Base-by-base conservation (phyloP, 2,888 invertebrate species). In the Phymatocera aterrima region DNA sequence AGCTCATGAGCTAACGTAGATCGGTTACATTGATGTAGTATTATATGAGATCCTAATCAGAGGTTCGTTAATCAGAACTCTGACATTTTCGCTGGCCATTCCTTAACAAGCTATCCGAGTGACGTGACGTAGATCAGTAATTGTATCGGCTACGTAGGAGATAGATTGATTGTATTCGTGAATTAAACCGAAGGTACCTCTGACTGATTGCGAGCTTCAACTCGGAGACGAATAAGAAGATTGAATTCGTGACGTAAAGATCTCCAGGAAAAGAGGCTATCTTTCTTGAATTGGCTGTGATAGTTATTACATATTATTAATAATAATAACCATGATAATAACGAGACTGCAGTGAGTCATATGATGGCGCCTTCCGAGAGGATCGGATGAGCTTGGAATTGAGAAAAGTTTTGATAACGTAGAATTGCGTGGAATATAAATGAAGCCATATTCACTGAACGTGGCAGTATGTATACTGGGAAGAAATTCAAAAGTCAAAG, bases 21-120 rank as follows among this genome's bases (percentile, higher is more conserved):
- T 72, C 12, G 54, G 72, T 37, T 51, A 51, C 24, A 54, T 54
- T 34, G 54, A n/a, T n/a, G 31, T 12, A 28, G 18, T 54, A 34
- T 72, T 31, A 72, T 51, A 72, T 72, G 31, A 54, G 72, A 72
- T 72, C 72, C 51, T 72, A 72, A 72, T 72, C 31, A 51, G 54
- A 51, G 37, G 72, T 54, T 72, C 72, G 34, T 54, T 72, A 48
- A 72, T 72, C 51, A 51, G 51, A 54, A 28, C 34, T 51, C 51
- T 34, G 72, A 72, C 72, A 37, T 51, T 72, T 34, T 37, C 31
- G 54, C 37, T 6, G 48, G 68, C 15, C 24, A 46, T 68, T 28
- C 24, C 18, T 24, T 68, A 68, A 68, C 68, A 24, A 46, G 68
- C 43, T 46, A 68, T 68, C 28, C 43, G 68, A 10, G 68, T 68